phyloP scores from a whole-genome alignment of 1,140 invertebrate genomes.

The Akabosia matsudoensis region DNA sequence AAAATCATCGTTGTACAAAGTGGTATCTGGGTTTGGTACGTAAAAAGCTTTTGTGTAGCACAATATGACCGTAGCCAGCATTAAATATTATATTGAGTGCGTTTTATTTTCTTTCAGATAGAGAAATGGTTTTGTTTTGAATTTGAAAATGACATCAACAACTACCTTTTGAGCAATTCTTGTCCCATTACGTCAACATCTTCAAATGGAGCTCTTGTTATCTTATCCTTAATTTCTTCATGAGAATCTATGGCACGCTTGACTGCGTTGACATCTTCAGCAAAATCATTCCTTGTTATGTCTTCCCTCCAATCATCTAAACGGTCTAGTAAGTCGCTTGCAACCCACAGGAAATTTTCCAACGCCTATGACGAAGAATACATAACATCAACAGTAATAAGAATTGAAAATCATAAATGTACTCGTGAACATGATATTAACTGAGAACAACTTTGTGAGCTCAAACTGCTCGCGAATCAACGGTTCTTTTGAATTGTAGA shows the following conservation, averaged over 20 bases:
- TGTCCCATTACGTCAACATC: conserved; percentile 76
- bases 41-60: too few species aligned
- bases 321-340: conserved; percentile 82
- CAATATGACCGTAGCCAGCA: too few species aligned
- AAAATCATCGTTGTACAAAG: neutral
- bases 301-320: conserved; percentile 89
- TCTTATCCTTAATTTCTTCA: conserved; percentile 89
- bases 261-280: conserved; percentile 84
- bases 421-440: too few species aligned
- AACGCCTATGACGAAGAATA: conserved; percentile 60
- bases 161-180: conserved; percentile 62
- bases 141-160: too few species aligned
- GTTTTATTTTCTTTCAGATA: too few species aligned
- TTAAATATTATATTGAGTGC: too few species aligned
- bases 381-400: neutral
- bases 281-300: conserved; percentile 82
- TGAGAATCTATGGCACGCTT: conserved; percentile 88
- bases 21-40: too few species aligned
- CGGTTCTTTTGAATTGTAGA: too few species aligned
- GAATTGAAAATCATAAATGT: too few species aligned
- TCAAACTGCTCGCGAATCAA: too few species aligned
- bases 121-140: too few species aligned
- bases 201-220: conserved; percentile 87
- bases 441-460: too few species aligned
- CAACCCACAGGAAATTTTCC: conserved; percentile 94